These are phyloP conservation scores for Bugulina stolonifera DNA, from an alignment of 2,888 invertebrate species.

Conservation along the genomic window DNA sequence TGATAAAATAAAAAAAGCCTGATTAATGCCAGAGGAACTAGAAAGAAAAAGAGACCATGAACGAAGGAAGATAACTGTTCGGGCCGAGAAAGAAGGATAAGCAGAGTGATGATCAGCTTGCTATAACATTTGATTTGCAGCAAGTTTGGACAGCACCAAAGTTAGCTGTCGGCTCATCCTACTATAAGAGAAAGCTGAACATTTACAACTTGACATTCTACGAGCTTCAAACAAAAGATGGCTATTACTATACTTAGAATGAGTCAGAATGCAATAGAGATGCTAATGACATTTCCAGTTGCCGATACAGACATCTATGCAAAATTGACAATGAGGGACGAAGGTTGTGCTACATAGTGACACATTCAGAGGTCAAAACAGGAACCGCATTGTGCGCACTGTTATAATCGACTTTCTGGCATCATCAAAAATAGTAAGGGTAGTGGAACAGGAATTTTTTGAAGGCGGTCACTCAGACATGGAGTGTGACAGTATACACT, in stretches of 20 bases:
- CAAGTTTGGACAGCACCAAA: background rate
- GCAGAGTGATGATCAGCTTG: background rate
- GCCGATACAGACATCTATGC: no score
- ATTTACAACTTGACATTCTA: no score
- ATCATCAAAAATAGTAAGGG: background rate
- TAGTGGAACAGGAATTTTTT: background rate
- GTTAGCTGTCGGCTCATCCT: no score
- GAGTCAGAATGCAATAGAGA: background rate
- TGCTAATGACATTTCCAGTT: background rate
- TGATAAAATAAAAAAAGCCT: background rate
- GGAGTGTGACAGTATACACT: background rate
- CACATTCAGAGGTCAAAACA: background rate
- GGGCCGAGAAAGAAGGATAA: background rate
- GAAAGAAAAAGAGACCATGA: background rate
- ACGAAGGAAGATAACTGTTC: background rate
- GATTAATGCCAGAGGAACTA: background rate
- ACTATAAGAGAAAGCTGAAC: no score
- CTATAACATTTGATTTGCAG: background rate
- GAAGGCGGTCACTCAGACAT: background rate
- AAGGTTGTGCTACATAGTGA: background rate
- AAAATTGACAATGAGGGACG: no score
- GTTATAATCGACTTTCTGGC: background rate
- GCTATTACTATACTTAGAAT: background rate
- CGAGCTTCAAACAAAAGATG: background rate
- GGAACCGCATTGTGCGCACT: background rate